Conservation (phyloP, 1,140 invertebrate species). For the Heliconius himera region DNA sequence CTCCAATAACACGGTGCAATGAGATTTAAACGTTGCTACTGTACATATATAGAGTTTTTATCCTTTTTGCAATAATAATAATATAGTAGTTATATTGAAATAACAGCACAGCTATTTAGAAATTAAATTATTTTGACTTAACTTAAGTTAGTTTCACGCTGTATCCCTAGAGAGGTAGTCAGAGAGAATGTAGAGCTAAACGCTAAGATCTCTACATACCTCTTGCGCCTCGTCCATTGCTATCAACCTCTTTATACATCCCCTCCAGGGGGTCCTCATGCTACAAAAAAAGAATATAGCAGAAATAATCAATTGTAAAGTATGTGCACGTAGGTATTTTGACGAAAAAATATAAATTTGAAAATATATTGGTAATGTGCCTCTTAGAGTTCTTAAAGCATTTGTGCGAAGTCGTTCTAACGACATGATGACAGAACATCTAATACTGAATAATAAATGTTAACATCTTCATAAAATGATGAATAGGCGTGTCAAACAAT, state of each 20-base stretch:
- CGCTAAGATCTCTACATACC: no score
- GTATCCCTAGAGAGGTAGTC: no score
- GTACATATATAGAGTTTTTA: not conserved
- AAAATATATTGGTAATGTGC: no score
- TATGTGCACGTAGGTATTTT: not conserved
- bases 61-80: not conserved
- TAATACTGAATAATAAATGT: slow-evolving; percentile 28
- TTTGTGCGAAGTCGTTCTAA: not conserved
- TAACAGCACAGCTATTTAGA: no score
- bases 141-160: no score
- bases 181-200: no score
- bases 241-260: no score
- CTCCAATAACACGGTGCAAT: slow-evolving; percentile 42
- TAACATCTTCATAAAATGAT: slow-evolving; percentile 35
- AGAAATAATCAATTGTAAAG: no score
- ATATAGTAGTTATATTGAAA: not conserved
- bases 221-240: no score
- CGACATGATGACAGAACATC: slow-evolving; percentile 14
- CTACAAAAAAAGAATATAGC: no score
- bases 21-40: slow-evolving; percentile 32
- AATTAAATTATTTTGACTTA: no score
- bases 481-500: slow-evolving; percentile 34
- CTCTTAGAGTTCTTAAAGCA: not conserved
- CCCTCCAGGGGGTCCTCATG: no score
- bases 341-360: not conserved